Base-by-base conservation (phyloP, 2,797 vertebrate genomes). In the Cyclopterus lumpus region DNA sequence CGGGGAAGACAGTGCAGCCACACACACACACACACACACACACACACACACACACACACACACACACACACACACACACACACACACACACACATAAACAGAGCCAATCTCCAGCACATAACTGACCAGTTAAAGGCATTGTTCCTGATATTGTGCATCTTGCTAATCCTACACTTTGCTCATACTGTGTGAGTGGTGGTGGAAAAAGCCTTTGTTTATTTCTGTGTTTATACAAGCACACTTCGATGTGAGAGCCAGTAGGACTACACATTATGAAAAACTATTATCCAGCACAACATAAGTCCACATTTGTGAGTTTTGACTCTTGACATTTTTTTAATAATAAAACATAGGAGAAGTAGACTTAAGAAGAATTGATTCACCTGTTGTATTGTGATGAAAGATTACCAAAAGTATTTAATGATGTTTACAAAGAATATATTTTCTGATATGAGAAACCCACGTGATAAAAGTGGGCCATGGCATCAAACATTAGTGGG, bases 121-220 rank as follows among this genome's bases (percentile, higher is more conserved):
- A 8, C 64, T 24, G 67, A 64, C 71, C 80, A 88, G 90, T 90
- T 90, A 86, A 87, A 84, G 69, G 67, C 32, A 70, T 60, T 64
- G 83, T 82, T 85, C 67, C 81, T 78, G 36, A 79, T 70, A 65
- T 49, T 82, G 71, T 66, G 68, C 28, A 79, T 79, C 64, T 73
- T 85, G 73, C 51, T 54, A 82, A 79, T 69, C 48, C 40, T 15
- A 67, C 71, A 67, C 66, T 62, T 86, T 73, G 71, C 64, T 78
- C 85, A 81, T 79, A 81, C 71, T 76, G 49, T 55, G 57, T 62
- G 79, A 89, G 68, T 28, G 28, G 5, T 26, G 42, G n/a, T 40
- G 65, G 38, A 51, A 49, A 61, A 64, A 28, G 34, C 32, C 51
- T 61, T 2, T 30, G 24, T 77, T 9, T 59, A 24, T 63, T 30